Evolutionary conservation across 2,888 invertebrate species (phyloP), one percentile per base, ranked within the genome.

Genomic region (Coelopa pilipes): DNA sequence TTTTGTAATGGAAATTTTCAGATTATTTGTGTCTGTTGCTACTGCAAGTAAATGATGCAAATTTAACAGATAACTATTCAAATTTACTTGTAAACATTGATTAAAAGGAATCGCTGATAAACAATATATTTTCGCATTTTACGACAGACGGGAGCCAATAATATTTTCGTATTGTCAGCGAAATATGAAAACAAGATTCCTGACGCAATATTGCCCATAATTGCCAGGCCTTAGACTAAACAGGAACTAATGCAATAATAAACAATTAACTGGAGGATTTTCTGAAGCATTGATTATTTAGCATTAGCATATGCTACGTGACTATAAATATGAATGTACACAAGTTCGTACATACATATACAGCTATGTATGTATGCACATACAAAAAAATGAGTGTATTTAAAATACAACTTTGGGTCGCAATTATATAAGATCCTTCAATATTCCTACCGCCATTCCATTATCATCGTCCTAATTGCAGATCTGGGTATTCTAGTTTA

Each of bases 1-100:
- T 50, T 49, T 19, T 50, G 19, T 34, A 71, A 53, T 71, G 71
- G 71, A 71, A 71, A 63, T 65, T 71, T 71, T 65, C 46, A 46
- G 24, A 62, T 34, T 53, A 57, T 55, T 17, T 15, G 17, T 53
- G 10, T 46, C 60, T 71, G 53, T 65, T 65, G 34, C 50, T 63
- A 71, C 46, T 63, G 19, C 46, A 21, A 21, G 13, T 19, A 2
- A 69, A 19, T 47, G 50, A 65, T 60, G 60, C 49, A 70, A 62
- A 57, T 55, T 24, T 45, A 55, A 55, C 53, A 63, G 71, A 71
- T 71, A 65, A 71, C 55, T 65, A 55, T 71, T 71, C 46, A 65
- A 71, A 65, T 63, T 19, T 65, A 63, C 24, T 19, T 63, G 53
- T 65, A 71, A 65, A 63, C 63, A 63, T 65, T 53, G 34, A 65